phyloP scores from a whole-genome alignment of 2,888 invertebrate genomes.

The Yponomeuta evonymella region DNA sequence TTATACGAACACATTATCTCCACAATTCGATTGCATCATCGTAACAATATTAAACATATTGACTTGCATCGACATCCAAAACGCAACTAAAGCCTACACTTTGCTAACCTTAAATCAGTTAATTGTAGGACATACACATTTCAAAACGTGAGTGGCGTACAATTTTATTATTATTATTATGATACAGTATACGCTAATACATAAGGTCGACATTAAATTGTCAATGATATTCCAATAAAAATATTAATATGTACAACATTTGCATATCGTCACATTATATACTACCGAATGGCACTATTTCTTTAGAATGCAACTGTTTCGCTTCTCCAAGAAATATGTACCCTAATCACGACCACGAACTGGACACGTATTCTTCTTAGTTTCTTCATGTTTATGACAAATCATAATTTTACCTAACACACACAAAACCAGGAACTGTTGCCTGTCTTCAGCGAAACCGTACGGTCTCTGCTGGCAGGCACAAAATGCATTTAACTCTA shows the following conservation, averaged over 20 bases:
- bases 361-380: background rate
- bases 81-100: conserved; percentile 32
- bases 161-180: conserved; percentile 37
- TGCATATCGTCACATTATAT: conserved; percentile 43
- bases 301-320: conserved; percentile 52
- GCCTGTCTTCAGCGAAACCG: background rate
- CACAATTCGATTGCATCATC: conserved; percentile 43
- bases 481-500: background rate
- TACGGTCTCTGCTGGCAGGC: background rate
- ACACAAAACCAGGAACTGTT: background rate
- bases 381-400: background rate
- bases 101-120: conserved; percentile 44
- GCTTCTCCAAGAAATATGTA: conserved; percentile 58
- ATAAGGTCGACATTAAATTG: conserved; percentile 33
- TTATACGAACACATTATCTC: conserved; percentile 47
- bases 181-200: conserved; percentile 44
- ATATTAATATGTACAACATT: conserved; percentile 57
- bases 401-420: background rate
- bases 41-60: conserved; percentile 59
- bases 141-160: conserved; percentile 48
- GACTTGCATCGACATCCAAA: conserved; percentile 59
- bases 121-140: conserved; percentile 42
- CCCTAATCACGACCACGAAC: conserved; percentile 29
- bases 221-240: conserved; percentile 53
- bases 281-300: conserved; percentile 63